Evolutionary conservation across 2,888 invertebrate genomes (phyloP).

Genomic region (Oscheius onirici): DNA sequence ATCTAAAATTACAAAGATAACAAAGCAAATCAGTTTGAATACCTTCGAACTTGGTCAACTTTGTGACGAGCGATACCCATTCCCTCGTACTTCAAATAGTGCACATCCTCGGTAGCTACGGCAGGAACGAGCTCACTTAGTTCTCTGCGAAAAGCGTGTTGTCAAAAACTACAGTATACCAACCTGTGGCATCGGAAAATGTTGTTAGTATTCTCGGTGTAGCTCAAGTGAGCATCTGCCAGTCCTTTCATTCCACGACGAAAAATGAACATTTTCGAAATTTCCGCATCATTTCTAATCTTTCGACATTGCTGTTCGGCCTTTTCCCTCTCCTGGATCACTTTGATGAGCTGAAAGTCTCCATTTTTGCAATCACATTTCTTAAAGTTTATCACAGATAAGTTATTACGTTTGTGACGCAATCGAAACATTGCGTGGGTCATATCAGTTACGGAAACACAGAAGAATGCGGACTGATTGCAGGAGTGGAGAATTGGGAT

Average conservation of each 20-base stretch:
- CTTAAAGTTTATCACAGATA: no score
- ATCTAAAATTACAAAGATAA: background rate
- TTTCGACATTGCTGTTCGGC: constrained; percentile 22
- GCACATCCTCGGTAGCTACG: constrained; percentile 27
- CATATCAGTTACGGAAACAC: no score
- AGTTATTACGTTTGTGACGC: no score
- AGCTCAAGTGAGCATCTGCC: constrained; percentile 16
- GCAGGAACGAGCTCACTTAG: constrained; percentile 29
- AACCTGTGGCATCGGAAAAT: constrained; percentile 32
- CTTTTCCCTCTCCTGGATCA: constrained; percentile 26
- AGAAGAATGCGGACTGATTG: no score
- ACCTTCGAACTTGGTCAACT: constrained; percentile 29
- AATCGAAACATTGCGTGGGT: no score
- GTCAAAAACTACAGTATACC: background rate
- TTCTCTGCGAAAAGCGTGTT: constrained; percentile 3
- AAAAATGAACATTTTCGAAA: constrained; percentile 27
- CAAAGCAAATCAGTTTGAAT: background rate
- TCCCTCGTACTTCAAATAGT: constrained; percentile 27
- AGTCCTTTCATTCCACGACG: constrained; percentile 30
- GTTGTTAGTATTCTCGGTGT: constrained; percentile 20
- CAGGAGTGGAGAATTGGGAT: no score
- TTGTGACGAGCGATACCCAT: constrained; percentile 25
- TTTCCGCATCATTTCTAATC: constrained; percentile 25
- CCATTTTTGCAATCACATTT: no score
- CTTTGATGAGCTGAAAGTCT: constrained; percentile 27